Percentiles rank a stretch among this genome's conserved stretches.
Evolutionary conservation across 2,113 vertebrate species (phyloP).

Genomic region (Otus sunia): DNA sequence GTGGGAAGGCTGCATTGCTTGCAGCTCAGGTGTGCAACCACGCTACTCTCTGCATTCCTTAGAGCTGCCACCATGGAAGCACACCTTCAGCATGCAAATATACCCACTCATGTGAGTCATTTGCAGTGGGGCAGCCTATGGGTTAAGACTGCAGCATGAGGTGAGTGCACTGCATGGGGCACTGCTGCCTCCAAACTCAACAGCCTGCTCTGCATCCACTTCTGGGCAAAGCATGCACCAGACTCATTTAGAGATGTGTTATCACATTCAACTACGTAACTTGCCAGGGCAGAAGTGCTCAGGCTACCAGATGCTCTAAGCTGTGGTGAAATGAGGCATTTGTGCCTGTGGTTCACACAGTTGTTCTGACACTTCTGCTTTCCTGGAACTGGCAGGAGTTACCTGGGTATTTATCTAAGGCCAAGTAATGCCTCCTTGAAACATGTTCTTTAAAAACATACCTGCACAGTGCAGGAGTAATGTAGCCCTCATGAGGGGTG

Average conservation of each 20-base stretch:
- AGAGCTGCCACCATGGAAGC: background rate
- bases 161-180: background rate
- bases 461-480: background rate
- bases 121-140: background rate
- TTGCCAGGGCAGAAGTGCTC: background rate
- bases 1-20: background rate
- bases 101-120: background rate
- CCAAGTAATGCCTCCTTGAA: background rate
- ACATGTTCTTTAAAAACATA: background rate
- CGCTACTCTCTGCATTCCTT: background rate
- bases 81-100: background rate
- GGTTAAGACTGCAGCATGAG: background rate
- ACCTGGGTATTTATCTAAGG: background rate
- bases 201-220: background rate
- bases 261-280: background rate
- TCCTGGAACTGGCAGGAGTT: background rate
- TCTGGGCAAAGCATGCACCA: background rate
- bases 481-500: background rate
- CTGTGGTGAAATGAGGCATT: background rate
- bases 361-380: background rate
- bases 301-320: background rate
- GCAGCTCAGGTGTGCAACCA: background rate
- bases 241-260: background rate
- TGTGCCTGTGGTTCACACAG: fast-evolving
- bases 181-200: background rate